Evolutionary conservation across 2,113 vertebrate species (phyloP), one percentile per base, ranked within the genome.

Genomic region (Castor canadensis): DNA sequence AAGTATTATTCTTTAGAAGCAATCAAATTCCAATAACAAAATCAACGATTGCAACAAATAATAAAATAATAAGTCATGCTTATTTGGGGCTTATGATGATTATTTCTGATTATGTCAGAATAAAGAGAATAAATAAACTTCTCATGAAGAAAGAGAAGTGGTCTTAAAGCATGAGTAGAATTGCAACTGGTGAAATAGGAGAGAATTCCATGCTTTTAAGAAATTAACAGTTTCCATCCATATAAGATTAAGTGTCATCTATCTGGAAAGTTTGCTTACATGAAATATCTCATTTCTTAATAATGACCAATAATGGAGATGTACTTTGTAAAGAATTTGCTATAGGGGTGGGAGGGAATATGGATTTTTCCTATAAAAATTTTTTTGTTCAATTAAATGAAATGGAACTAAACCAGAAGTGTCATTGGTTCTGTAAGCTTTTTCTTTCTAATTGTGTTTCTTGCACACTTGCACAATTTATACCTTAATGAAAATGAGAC

Each of bases 401-500:
- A 96, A 90, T 45, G 32, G 87, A 77, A 4, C 77, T 92, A 84
- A 93, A 94, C 85, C 32, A 94, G 87, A 91, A 87, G 9, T 52
- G 52, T 86, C 77, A 94, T n/a, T 71, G 72, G 40, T 47, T 84
- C 84, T 71, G 6, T 67, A 69, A 87, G 66, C 56, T 45, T 91
- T 83, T 89, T 76, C 72, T 67, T 84, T 88, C 69, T 93, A 90
- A 91, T 38, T 85, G 35, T 92, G 66, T 91, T 94, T 91, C 73
- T 94, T 72, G 91, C 38, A 69, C 40, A 91, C 62, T 92, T 93
- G 77, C 66, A 75, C 69, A 69, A 69, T 92, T 92, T 85, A 91
- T 79, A 35, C 92, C 72, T 94, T 95, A 95, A 86, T 97, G 62
- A 96, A 95, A 97, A 97, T 56, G 54, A 94, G 87, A 72, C 92